Evolutionary conservation across 1,140 invertebrate genomes (phyloP), one percentile per base, ranked within the genome.

Genomic region (Diplogasteroides magnus): DNA sequence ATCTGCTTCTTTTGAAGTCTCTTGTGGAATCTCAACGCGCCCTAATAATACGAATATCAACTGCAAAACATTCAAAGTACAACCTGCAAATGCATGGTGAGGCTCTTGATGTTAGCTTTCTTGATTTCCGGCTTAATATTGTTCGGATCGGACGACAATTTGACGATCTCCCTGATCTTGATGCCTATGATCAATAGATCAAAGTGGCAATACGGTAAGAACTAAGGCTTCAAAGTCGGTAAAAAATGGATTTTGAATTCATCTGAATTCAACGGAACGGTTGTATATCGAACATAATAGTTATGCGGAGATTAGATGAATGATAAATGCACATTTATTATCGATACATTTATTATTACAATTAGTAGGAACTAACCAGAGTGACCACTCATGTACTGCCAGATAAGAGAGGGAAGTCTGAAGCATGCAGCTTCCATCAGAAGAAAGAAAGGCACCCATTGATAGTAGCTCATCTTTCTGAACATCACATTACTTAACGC

Each of bases 371-470:
- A 64, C 59, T 63, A 19, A 60, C 81, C 81, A 23, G 78, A 80
- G 26, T 78, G 78, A 0, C 72, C 71, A 25, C 66, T 72, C 26
- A 83, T 68, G 60, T 81, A 77, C 37, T 79, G 79, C 83, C 83
- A 84, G 2, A 83, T 28, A 23, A 83, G 73, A 66, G 79, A 77
- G 27, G 83, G 83, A 19, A 84, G 71, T 31, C 81, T 76, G 73
- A 83, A 84, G 56, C 83, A 66, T n/a, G 82, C 68, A n/a, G 83
- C 83, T 68, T 80, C 76, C 26, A 84, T 61, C 13, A 83, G 67
- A 13, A 84, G 71, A 27, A 84, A 75, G 60, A 83, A 80, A 0
- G 83, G 83, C 19, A 84, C 83, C 84, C 84, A 85, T 68, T 85
- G 31, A 63, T 48, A 48, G 37, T 48, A 48, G 37, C 6, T 11